Conservation (phyloP, 2,113 vertebrate species). For the Pollachius pollachius region DNA sequence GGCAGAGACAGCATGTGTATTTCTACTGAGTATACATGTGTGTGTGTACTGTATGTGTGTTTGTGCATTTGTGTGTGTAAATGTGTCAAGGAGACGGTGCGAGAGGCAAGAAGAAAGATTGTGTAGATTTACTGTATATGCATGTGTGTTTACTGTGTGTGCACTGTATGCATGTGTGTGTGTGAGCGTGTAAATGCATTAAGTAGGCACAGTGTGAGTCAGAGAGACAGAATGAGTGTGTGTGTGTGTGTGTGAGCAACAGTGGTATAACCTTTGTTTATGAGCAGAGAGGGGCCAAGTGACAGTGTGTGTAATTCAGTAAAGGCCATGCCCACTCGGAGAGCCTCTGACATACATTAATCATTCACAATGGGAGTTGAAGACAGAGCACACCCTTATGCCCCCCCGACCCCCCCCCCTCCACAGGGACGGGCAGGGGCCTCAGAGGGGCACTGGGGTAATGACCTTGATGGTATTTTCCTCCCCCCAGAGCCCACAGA, state of each 20-base stretch:
- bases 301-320: slow-evolving; percentile 67
- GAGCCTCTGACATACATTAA: slow-evolving; percentile 57
- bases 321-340: slow-evolving; percentile 36
- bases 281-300: slow-evolving; percentile 46
- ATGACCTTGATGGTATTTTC: too few species aligned
- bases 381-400: slow-evolving; percentile 28
- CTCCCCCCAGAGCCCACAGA: too few species aligned
- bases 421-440: slow-evolving; percentile 27
- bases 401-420: slow-evolving; percentile 29
- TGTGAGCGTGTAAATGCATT: neutral
- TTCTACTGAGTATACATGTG: too few species aligned
- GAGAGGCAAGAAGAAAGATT: too few species aligned
- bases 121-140: too few species aligned
- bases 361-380: slow-evolving; percentile 40
- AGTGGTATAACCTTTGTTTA: slow-evolving; percentile 65
- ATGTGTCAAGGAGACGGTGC: too few species aligned
- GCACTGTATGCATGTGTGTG: neutral
- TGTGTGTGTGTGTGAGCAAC: slow-evolving; percentile 20
- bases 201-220: too few species aligned
- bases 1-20: too few species aligned
- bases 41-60: neutral
- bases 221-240: too few species aligned
- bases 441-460: slow-evolving; percentile 31
- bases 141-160: too few species aligned
- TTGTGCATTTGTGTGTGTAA: neutral